These are phyloP conservation scores for Psophia crepitans DNA, from an alignment of 2,113 vertebrate genomes.

Conservation along the genomic window DNA sequence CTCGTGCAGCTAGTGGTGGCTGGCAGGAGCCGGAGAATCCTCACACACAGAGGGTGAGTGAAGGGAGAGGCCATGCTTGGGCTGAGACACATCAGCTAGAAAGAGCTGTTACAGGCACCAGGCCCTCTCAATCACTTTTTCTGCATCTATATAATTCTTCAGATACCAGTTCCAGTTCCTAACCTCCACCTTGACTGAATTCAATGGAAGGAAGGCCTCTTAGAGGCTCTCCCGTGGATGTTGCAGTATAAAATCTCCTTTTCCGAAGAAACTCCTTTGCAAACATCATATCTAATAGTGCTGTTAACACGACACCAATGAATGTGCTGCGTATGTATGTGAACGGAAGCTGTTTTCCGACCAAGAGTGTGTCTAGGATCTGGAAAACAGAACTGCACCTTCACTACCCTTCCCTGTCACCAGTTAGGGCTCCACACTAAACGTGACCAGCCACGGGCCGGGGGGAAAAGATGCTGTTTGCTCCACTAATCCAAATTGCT, in stretches of 20 bases:
- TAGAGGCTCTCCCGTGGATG: background rate
- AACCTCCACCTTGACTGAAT: background rate
- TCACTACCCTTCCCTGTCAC: background rate
- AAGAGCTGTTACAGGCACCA: background rate
- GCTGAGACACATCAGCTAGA: background rate
- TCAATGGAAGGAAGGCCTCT: background rate
- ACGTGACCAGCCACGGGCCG: accelerated
- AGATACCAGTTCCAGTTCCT: conserved; percentile 1
- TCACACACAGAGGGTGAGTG: conserved; percentile 88
- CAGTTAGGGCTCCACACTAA: background rate
- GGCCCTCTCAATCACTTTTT: background rate
- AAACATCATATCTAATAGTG: background rate
- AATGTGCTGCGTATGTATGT: background rate
- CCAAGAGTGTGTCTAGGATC: background rate
- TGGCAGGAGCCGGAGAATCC: conserved; percentile 98
- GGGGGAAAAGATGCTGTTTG: background rate
- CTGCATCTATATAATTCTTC: conserved; percentile 2
- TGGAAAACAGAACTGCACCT: background rate
- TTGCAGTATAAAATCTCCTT: background rate
- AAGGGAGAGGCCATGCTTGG: background rate
- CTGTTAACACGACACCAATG: background rate
- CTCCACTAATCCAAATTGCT: background rate
- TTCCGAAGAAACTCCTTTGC: background rate
- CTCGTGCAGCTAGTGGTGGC: conserved; percentile 89
- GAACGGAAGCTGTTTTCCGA: background rate